Percentiles rank a stretch among this genome's conserved stretches.
phyloP scores from a whole-genome alignment of 2,113 vertebrate genomes.

The Odocoileus virginianus region DNA sequence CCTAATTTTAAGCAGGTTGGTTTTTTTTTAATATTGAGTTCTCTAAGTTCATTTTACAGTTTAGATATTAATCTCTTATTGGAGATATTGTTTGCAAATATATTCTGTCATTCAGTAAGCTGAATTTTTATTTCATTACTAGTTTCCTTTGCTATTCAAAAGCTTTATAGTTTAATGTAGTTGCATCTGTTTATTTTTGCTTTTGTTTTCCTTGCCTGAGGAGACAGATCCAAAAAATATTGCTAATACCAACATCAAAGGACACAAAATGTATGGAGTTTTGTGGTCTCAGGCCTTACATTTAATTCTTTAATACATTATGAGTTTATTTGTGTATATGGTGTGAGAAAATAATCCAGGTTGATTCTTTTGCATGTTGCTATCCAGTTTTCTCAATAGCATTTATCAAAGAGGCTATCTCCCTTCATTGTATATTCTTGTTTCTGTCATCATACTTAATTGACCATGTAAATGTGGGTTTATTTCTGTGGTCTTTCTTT shows the following conservation, averaged over 20 bases:
- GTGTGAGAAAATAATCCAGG: neutral
- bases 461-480: neutral
- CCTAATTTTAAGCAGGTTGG: neutral
- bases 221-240: neutral
- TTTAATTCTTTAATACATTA: neutral
- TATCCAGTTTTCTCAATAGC: neutral
- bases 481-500: neutral
- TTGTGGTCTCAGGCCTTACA: neutral
- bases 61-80: neutral
- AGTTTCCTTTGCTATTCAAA: neutral
- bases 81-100: neutral
- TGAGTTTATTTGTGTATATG: neutral
- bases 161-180: neutral
- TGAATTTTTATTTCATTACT: neutral
- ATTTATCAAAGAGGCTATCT: neutral
- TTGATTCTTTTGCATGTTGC: neutral
- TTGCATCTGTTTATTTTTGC: neutral
- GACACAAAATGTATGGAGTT: neutral
- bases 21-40: neutral
- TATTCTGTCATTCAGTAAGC: neutral
- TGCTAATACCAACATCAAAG: neutral
- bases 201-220: neutral
- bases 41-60: neutral
- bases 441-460: neutral
- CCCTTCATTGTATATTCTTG: neutral